Conservation (phyloP, 1,140 invertebrate species). For the Neotoxoptera formosana region DNA sequence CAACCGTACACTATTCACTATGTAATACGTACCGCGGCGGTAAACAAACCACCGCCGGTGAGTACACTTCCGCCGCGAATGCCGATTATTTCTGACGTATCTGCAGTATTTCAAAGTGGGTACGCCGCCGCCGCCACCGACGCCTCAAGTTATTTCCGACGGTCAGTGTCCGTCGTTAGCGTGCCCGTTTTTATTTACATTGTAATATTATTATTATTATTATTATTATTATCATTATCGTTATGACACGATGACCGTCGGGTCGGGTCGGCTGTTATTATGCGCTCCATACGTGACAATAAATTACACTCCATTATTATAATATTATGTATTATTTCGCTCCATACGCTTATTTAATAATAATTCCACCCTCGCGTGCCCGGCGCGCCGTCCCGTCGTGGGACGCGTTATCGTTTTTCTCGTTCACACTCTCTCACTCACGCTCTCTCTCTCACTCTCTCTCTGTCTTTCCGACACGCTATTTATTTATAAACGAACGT, state of each 20-base stretch:
- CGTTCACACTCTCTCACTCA: background rate
- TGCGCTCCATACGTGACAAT: background rate
- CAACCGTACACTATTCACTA: background rate
- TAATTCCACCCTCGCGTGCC: background rate
- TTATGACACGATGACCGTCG: background rate
- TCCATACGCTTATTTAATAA: background rate
- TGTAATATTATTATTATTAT: too few relatives aligned
- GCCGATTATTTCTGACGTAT: conserved; percentile 2
- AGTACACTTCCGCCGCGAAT: background rate
- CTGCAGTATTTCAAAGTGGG: conserved; percentile 4
- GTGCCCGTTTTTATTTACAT: background rate
- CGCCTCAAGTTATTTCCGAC: background rate
- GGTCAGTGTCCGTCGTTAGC: conserved; percentile 2
- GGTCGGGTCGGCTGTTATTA: background rate
- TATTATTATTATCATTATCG: too few relatives aligned
- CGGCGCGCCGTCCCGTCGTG: background rate
- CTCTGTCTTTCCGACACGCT: background rate
- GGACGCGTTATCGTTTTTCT: background rate
- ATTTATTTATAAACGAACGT: background rate
- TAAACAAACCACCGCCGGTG: background rate
- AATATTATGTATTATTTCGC: background rate
- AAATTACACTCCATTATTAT: background rate
- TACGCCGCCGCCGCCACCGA: too few relatives aligned
- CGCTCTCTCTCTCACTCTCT: background rate
- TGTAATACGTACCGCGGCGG: background rate